Conservation (phyloP, 2,888 invertebrate species). For the Drosophila subquinaria region DNA sequence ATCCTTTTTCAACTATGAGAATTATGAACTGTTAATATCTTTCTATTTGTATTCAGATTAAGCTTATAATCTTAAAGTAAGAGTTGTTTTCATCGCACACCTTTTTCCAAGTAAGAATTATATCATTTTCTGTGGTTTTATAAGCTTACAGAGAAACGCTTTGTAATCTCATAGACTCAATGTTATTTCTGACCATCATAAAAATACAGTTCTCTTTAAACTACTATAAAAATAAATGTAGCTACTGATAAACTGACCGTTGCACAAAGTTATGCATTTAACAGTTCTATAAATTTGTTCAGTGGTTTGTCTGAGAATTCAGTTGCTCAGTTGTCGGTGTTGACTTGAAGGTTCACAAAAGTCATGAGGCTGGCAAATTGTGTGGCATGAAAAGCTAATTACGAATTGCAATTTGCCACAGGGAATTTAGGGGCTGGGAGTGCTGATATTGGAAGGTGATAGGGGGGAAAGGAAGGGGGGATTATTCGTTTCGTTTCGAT, state of each 20-base stretch:
- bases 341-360: slow-evolving; percentile 16
- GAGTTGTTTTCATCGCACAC: background rate
- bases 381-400: slow-evolving; percentile 34
- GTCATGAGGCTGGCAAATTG: slow-evolving; percentile 17
- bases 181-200: background rate
- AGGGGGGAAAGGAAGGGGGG: too few species aligned
- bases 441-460: background rate
- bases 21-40: too few species aligned
- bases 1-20: too few species aligned
- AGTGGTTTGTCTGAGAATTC: slow-evolving; percentile 1
- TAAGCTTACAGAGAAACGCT: background rate
- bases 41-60: background rate
- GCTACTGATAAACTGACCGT: background rate
- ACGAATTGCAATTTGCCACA: slow-evolving; percentile 21
- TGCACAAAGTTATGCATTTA: background rate
- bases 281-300: background rate
- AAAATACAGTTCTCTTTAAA: background rate
- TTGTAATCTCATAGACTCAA: background rate
- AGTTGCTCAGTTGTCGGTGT: slow-evolving; percentile 22
- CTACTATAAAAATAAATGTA: background rate
- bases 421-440: slow-evolving; percentile 9
- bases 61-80: background rate
- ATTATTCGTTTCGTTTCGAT: slow-evolving; percentile 13
- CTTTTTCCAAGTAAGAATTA: background rate
- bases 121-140: background rate